phyloP scores from a whole-genome alignment of 2,113 vertebrate species.

The Megaptera novaeangliae region DNA sequence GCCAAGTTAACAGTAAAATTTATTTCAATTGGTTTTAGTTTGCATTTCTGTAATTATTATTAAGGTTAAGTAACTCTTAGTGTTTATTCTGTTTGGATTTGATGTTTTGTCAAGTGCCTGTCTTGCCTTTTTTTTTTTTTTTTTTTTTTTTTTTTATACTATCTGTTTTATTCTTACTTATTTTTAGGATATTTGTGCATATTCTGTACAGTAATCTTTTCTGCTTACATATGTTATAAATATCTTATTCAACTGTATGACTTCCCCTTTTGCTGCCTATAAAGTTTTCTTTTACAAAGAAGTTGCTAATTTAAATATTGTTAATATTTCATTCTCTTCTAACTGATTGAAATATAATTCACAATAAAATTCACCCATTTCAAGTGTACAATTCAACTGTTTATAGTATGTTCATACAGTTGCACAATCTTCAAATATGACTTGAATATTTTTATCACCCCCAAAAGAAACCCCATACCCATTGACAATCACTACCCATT shows the following conservation, averaged over 20 bases:
- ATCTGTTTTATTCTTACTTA: neutral
- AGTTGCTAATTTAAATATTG: neutral
- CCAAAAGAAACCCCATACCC: neutral
- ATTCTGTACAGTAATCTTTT: neutral
- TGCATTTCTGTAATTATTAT: neutral
- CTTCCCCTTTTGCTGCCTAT: neutral
- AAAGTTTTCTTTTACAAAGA: neutral
- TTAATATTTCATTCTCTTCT: neutral
- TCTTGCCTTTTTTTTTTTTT: neutral
- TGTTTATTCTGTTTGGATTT: neutral
- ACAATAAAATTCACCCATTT: neutral
- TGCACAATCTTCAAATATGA: neutral
- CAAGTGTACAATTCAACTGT: neutral
- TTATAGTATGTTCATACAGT: neutral
- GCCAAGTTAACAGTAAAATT: neutral
- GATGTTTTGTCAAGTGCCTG: neutral
- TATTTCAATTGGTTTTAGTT: neutral
- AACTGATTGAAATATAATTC: neutral
- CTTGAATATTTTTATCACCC: neutral
- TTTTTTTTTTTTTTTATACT: neutral
- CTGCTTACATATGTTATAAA: neutral
- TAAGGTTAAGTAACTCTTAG: neutral
- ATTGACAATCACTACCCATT: neutral
- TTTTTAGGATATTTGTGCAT: neutral
- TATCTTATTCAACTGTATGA: neutral